Conservation (phyloP, 2,797 vertebrate genomes). For the Etheostoma nigrum region DNA sequence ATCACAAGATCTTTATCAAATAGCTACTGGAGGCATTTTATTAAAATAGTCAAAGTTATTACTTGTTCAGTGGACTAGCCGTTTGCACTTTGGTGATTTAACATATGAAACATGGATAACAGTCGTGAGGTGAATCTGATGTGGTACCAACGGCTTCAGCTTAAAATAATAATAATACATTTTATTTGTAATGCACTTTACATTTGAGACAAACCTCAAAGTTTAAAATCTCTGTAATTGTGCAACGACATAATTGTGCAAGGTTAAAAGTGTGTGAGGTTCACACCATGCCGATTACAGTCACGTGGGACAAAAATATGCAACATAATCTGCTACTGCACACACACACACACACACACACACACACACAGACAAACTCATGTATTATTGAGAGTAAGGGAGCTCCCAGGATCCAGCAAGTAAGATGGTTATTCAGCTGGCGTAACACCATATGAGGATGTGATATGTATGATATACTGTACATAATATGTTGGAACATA, state of each 20-base stretch:
- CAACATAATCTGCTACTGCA: conserved; percentile 28
- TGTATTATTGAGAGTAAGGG: conserved; percentile 56
- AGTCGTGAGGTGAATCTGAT: not conserved
- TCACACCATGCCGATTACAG: not conserved
- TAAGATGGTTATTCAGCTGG: conserved; percentile 33
- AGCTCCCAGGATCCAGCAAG: conserved; percentile 23
- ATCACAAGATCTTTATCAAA: too few species aligned
- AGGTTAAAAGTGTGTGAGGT: not conserved
- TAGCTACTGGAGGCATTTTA: too few species aligned
- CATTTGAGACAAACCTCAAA: too few species aligned
- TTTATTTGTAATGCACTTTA: too few species aligned
- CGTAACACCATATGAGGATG: conserved; percentile 33
- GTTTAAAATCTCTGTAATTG: too few species aligned
- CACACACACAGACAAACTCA: conserved; percentile 24
- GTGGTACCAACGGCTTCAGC: not conserved
- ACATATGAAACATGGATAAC: not conserved
- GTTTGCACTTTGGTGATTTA: not conserved
- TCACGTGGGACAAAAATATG: conserved; percentile 20
- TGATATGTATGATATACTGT: not conserved
- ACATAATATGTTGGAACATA: not conserved
- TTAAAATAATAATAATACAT: not conserved
- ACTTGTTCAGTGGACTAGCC: not conserved
- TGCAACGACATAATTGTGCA: too few species aligned
- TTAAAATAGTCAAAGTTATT: too few species aligned
- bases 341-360: too few species aligned